Evolutionary conservation across 1,140 invertebrate genomes (phyloP).

Genomic region (Subanguina moxae): DNA sequence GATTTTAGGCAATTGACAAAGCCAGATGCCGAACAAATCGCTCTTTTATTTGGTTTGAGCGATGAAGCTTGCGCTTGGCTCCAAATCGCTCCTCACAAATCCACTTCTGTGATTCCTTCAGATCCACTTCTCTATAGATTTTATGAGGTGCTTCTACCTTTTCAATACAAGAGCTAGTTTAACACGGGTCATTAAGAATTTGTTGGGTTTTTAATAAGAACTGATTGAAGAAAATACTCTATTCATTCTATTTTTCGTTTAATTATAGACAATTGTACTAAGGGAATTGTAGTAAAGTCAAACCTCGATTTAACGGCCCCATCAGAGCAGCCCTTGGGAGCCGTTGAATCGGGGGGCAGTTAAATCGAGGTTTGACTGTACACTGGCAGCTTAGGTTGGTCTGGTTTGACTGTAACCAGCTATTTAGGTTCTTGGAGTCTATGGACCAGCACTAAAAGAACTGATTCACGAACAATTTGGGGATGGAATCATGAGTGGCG

Average conservation of each 20-base stretch:
- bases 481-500: conserved; percentile 61
- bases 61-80: conserved; percentile 31
- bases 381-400: neutral
- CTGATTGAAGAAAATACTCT: too few species aligned
- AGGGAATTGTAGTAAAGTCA: too few species aligned
- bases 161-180: conserved; percentile 8
- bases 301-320: too few species aligned
- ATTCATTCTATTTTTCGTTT: too few species aligned
- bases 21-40: conserved; percentile 12
- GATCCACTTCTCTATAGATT: conserved; percentile 58
- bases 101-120: conserved; percentile 25
- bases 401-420: neutral
- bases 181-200: too few species aligned
- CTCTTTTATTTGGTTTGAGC: conserved; percentile 30
- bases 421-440: conserved; percentile 50
- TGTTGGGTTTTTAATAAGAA: too few species aligned
- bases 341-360: too few species aligned
- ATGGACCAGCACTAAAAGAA: conserved; percentile 59
- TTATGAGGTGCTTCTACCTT: conserved; percentile 20
- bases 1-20: neutral
- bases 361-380: conserved; percentile 1
- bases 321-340: too few species aligned
- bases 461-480: conserved; percentile 60
- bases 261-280: too few species aligned
- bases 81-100: conserved; percentile 40